These are phyloP conservation scores for Leptopilina drosophilae DNA, from an alignment of 2,888 invertebrate genomes.

Conservation along the genomic window DNA sequence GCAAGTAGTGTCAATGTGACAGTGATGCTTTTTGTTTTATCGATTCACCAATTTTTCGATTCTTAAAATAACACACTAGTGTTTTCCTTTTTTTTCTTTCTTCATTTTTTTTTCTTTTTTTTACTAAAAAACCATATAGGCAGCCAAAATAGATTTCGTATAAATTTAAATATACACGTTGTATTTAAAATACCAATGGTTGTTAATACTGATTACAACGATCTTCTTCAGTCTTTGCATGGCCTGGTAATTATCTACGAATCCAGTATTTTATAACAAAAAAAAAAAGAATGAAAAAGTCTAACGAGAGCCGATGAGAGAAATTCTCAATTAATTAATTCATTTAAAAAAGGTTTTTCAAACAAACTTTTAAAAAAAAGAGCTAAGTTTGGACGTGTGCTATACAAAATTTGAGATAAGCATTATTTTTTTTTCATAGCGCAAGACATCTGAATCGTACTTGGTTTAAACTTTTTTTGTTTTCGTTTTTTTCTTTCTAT, in stretches of 20 bases:
- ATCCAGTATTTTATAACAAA: slow-evolving; percentile 40
- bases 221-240: slow-evolving; percentile 70
- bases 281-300: slow-evolving; percentile 48
- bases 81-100: slow-evolving; percentile 3
- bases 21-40: slow-evolving; percentile 49
- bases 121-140: slow-evolving; percentile 53
- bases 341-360: no score
- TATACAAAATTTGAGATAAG: slow-evolving; percentile 57
- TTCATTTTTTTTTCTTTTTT: no score
- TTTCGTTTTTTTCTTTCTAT: slow-evolving; percentile 52
- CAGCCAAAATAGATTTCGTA: slow-evolving; percentile 65
- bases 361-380: slow-evolving; percentile 53
- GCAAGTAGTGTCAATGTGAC: slow-evolving; percentile 58
- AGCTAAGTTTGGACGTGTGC: slow-evolving; percentile 69
- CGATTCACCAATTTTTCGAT: slow-evolving; percentile 47
- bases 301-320: slow-evolving; percentile 54
- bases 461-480: slow-evolving; percentile 55
- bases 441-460: slow-evolving; percentile 56
- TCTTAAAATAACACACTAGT: slow-evolving; percentile 48
- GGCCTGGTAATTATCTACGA: slow-evolving; percentile 56
- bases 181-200: slow-evolving; percentile 70
- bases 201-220: slow-evolving; percentile 72
- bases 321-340: slow-evolving; percentile 50
- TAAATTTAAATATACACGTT: slow-evolving; percentile 63
- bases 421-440: slow-evolving; percentile 53